phyloP scores from a whole-genome alignment of 2,888 invertebrate species.

The Brachylomia viminalis region DNA sequence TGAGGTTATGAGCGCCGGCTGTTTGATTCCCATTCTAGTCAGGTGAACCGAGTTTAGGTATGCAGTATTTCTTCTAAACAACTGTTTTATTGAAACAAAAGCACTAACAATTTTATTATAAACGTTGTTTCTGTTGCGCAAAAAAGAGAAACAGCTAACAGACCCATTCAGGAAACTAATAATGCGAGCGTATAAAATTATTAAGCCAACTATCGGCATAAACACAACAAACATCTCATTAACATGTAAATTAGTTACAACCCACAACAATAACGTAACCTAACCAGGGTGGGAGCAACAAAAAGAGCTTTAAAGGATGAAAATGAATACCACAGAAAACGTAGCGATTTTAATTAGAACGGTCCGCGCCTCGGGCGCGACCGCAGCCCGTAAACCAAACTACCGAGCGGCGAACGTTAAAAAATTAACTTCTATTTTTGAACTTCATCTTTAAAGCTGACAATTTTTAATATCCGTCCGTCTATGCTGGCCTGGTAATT shows the following conservation, averaged over 20 bases:
- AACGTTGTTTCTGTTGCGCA: slow-evolving; percentile 31
- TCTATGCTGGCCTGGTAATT: slow-evolving; percentile 71
- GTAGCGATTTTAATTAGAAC: slow-evolving; percentile 89
- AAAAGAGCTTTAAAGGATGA: slow-evolving; percentile 87
- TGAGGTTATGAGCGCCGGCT: slow-evolving; percentile 59
- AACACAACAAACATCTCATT: slow-evolving; percentile 83
- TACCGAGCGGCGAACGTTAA: slow-evolving; percentile 71
- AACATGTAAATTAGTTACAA: slow-evolving; percentile 89
- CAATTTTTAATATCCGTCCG: slow-evolving; percentile 67
- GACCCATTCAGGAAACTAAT: slow-evolving; percentile 63
- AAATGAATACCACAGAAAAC: slow-evolving; percentile 88
- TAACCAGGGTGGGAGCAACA: slow-evolving; percentile 84
- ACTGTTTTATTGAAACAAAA: slow-evolving; percentile 27
- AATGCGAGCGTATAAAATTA: slow-evolving; percentile 69
- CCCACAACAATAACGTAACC: slow-evolving; percentile 87
- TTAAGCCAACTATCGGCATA: slow-evolving; percentile 71
- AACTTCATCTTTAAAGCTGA: slow-evolving; percentile 72
- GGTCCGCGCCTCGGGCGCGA: slow-evolving; percentile 83
- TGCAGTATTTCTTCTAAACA: slow-evolving; percentile 20
- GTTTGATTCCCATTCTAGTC: slow-evolving; percentile 49
- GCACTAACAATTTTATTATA: slow-evolving; percentile 35
- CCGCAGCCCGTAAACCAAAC: slow-evolving; percentile 82
- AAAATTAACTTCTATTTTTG: slow-evolving; percentile 71
- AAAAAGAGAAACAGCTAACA: slow-evolving; percentile 49
- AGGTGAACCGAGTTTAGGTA: slow-evolving; percentile 54